Evolutionary conservation across 2,113 vertebrate species (phyloP).

Genomic region (Sturnus vulgaris): DNA sequence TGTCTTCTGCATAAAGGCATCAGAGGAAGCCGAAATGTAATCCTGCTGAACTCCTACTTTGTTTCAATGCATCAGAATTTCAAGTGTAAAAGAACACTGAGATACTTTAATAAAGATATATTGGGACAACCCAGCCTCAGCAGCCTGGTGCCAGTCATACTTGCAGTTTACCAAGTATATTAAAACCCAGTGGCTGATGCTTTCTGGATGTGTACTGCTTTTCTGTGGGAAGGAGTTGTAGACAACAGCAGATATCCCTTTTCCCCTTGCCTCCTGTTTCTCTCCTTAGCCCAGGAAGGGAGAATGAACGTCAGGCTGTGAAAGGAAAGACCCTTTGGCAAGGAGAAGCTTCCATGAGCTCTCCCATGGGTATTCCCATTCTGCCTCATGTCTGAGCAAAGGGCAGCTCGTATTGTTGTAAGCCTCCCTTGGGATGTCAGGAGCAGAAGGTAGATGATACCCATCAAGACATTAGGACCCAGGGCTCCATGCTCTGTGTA

Average conservation of each 20-base stretch:
- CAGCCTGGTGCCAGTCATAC: background rate
- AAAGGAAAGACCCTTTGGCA: background rate
- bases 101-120: background rate
- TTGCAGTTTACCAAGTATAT: background rate
- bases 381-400: background rate
- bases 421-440: background rate
- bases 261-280: background rate
- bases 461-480: background rate
- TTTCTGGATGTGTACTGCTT: background rate
- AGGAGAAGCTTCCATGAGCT: background rate
- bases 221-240: background rate
- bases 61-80: background rate
- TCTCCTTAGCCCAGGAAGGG: rapidly evolving
- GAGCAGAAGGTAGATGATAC: background rate
- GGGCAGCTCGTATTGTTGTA: background rate
- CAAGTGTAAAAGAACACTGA: background rate
- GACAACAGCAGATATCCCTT: background rate
- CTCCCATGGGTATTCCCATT: background rate
- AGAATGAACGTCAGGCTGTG: rapidly evolving
- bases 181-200: background rate
- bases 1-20: background rate
- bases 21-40: background rate
- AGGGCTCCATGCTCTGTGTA: background rate
- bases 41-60: background rate
- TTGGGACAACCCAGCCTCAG: background rate